Evolutionary conservation across 2,888 invertebrate species (phyloP).

Genomic region (Caenorhabditis becei): DNA sequence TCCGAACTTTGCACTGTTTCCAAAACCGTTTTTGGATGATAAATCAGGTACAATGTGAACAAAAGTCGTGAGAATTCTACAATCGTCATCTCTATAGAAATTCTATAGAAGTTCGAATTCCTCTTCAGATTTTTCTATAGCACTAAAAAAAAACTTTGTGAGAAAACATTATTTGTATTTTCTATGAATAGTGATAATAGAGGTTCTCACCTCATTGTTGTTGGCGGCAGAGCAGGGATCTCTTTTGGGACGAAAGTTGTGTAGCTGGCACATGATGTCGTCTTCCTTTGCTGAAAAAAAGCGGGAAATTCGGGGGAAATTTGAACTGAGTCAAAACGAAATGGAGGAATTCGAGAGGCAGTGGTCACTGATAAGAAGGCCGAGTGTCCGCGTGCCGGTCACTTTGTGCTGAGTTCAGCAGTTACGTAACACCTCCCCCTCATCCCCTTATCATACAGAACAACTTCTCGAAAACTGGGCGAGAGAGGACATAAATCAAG

Average conservation of each 20-base stretch:
- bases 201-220: slow-evolving; percentile 43
- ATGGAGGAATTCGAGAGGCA: slow-evolving; percentile 9
- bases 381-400: slow-evolving; percentile 24
- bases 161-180: no score
- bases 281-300: no score
- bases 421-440: slow-evolving; percentile 18
- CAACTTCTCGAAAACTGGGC: slow-evolving; percentile 29
- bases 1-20: no score
- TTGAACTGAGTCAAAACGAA: slow-evolving; percentile 6
- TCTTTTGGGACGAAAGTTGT: slow-evolving; percentile 38
- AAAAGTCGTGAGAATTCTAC: no score
- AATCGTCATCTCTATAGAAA: no score
- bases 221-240: slow-evolving; percentile 71
- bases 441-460: slow-evolving; percentile 29
- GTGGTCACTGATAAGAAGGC: slow-evolving; percentile 46
- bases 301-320: background rate
- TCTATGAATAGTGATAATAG: no score
- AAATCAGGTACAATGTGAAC: no score
- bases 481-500: slow-evolving; percentile 20
- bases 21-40: no score
- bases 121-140: no score
- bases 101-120: no score
- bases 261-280: slow-evolving; percentile 26
- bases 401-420: slow-evolving; percentile 48
- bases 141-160: no score